phyloP scores from a whole-genome alignment of 2,888 invertebrate genomes.

The Lymantria dispar region DNA sequence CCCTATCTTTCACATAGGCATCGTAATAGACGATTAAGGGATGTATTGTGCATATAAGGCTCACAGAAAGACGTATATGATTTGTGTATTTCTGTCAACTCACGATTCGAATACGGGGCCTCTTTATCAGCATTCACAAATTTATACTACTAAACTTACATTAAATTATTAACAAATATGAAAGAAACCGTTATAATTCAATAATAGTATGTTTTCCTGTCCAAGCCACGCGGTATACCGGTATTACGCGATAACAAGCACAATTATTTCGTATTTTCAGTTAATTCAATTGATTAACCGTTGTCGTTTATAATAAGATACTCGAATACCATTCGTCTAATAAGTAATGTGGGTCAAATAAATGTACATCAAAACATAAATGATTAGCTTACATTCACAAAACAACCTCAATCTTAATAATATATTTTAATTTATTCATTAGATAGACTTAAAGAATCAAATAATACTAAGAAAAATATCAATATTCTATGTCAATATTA shows the following conservation, averaged over 20 bases:
- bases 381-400: background rate
- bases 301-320: slow-evolving; percentile 22
- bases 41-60: too few species aligned
- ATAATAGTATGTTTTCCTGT: slow-evolving; percentile 46
- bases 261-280: slow-evolving; percentile 28
- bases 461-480: slow-evolving; percentile 12
- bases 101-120: too few species aligned
- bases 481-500: slow-evolving; percentile 31
- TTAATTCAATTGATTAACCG: slow-evolving; percentile 27
- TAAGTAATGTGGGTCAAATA: background rate
- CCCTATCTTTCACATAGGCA: too few species aligned
- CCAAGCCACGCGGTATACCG: slow-evolving; percentile 17
- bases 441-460: slow-evolving; percentile 17
- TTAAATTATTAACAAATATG: slow-evolving; percentile 2
- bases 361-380: background rate
- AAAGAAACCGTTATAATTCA: slow-evolving; percentile 34
- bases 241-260: slow-evolving; percentile 33
- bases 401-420: background rate
- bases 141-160: too few species aligned
- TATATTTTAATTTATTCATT: slow-evolving; percentile 25
- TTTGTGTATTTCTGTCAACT: too few species aligned
- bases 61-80: too few species aligned
- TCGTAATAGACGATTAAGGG: too few species aligned
- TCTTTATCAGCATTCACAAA: too few species aligned
- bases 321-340: background rate